Base-by-base conservation (phyloP, 2,797 vertebrate genomes). In the Anabas testudineus region DNA sequence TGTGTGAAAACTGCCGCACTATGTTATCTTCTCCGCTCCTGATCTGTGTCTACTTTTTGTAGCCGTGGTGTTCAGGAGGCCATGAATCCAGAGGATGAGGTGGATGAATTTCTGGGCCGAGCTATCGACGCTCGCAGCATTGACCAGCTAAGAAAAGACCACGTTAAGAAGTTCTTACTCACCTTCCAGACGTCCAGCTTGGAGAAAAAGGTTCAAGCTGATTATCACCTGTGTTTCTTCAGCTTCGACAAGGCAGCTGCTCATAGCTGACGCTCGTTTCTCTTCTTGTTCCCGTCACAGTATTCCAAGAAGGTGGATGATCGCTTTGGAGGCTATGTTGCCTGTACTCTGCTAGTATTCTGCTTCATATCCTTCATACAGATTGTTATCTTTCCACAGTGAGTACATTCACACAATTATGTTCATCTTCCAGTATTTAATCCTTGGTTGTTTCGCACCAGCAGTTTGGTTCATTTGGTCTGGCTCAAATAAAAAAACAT, bases 341-440 rank as follows among this genome's bases (percentile, higher is more conserved):
- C 96, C 87, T 98, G 97, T 60, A 95, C 96, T 42, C 90, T 98
- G 16, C 90, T 98, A 0, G 97, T 98, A 57, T 98, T 98, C 92
- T 97, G 96, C 87, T 98, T 98, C 92, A 96, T 98, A 91, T 96
- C 95, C 88, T 96, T 96, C 88, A 96, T 97, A 87, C 97, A 98
- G 92, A 95, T 98, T 42, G 92, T 97, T 71, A 71, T 97, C 82
- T 96, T 97, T 88, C 97, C 97, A 78, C 95, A 95, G 97, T 98
- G 87, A 97, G 96, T 95, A 73, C 45, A 39, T 49, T 37, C 3
- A 59, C n/a, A 56, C 28, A 58, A 28, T 13, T 26, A 49, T 16
- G 32, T 70, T 36, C 4, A 26, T 26, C 19, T 7, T 14, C 32
- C 2, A 1, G 12, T 42, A 45, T 62, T 3, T 5, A 4, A 18